Percentiles rank a stretch among this genome's conserved stretches.
These are phyloP conservation scores for Thecophora atra DNA, from an alignment of 2,888 invertebrate genomes.

Conservation along the genomic window DNA sequence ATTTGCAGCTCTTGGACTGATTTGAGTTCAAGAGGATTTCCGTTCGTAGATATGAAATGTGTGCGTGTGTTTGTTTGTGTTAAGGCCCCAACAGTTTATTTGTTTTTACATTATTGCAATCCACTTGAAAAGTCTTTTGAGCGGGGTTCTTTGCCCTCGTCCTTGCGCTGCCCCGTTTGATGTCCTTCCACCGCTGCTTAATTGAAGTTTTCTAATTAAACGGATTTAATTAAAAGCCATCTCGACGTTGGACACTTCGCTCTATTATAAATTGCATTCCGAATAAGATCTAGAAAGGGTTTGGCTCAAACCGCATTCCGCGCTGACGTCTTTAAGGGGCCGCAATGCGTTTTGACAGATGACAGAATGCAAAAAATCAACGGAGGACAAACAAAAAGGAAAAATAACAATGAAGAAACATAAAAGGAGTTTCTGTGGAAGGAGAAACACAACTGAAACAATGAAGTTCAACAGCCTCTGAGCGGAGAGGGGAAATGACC, in stretches of 20 bases:
- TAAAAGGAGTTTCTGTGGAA: no score
- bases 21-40: conserved; percentile 7
- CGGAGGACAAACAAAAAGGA: not conserved
- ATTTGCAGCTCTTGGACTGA: conserved; percentile 12
- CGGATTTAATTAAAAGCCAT: conserved; percentile 28
- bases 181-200: conserved; percentile 10
- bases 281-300: not conserved
- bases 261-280: not conserved
- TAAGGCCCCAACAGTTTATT: conserved; percentile 6
- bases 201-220: conserved; percentile 34
- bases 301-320: conserved; percentile 11
- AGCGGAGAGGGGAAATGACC: no score
- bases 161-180: not conserved
- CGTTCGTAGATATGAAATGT: not conserved
- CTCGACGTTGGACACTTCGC: conserved; percentile 11
- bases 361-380: not conserved
- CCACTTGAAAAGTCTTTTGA: not conserved
- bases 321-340: not conserved
- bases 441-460: no score
- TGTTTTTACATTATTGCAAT: not conserved
- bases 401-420: no score
- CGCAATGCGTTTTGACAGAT: conserved; percentile 8
- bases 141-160: not conserved
- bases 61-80: no score
- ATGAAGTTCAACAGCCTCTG: no score